Base-by-base conservation (phyloP, 2,113 vertebrate genomes). In the Conger conger region DNA sequence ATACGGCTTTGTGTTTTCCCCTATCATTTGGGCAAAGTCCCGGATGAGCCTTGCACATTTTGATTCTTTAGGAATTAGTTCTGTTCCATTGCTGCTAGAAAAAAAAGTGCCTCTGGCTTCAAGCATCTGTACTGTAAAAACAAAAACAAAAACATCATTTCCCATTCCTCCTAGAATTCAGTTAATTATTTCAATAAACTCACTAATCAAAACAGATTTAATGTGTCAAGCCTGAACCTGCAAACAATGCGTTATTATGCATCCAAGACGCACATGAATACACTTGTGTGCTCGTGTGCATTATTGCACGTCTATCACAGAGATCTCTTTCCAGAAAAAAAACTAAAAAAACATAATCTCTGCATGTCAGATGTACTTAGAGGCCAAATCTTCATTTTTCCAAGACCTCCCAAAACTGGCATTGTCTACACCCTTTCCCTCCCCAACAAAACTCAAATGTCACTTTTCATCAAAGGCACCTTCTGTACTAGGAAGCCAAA, bases 221-320 rank as follows among this genome's bases (percentile, higher is more conserved):
- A 63, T 73, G 23, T 73, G 68, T 73, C 68, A 73, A n/a, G n/a
- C n/a, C 68, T n/a, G 27, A 73, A 73, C n/a, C n/a, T 73, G 68
- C 27, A 73, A 73, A 27, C n/a, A 73, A 73, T 73, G 68, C 27
- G 33, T 73, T 73, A 73, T 33, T 30, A 73, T 73, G 30, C 68
- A 73, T 73, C 68, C 27, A n/a, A 73, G 57, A 63, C 2, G 18
- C 27, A 27, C n/a, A 73, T 73, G n/a, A n/a, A 33, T 73, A 13
- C 13, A 73, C 33, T 73, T 30, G 11, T 20, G 57, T 63, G 45
- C 11, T 9, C 23, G 9, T 63, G 23, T 63, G 57, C 57, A 50
- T 50, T 50, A 50, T 50, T 13, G 15, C 45, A 50, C 15, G 45
- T 13, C 45, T 50, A 50, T 50, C 45, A 50, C 11, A 50, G 45